Evolutionary conservation across 2,113 vertebrate genomes (phyloP).

Genomic region (Marmota flaviventris): DNA sequence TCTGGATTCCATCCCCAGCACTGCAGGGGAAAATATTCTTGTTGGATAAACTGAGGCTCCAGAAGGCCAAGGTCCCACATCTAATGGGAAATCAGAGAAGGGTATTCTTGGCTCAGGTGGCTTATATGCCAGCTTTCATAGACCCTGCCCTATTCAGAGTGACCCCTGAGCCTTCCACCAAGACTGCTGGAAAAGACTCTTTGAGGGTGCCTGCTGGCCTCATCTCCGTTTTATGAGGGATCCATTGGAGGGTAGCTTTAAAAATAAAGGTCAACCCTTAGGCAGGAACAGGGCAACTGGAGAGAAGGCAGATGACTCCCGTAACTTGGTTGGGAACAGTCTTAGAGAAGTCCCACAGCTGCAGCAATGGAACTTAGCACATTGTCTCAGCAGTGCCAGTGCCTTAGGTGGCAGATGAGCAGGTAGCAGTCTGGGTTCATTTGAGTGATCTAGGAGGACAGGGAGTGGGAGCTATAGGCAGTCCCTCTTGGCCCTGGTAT

Average conservation of each 20-base stretch:
- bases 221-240: not conserved
- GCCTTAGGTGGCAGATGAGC: not conserved
- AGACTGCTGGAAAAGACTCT: not conserved
- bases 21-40: not conserved
- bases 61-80: not conserved
- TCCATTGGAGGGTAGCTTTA: not conserved
- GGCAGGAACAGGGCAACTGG: not conserved
- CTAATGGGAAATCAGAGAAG: not conserved
- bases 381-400: fast-evolving
- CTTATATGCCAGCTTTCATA: not conserved
- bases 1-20: not conserved
- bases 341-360: not conserved
- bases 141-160: not conserved
- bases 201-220: not conserved
- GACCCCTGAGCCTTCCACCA: not conserved
- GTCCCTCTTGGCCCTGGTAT: not conserved
- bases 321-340: not conserved
- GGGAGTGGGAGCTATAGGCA: not conserved
- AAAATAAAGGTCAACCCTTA: not conserved
- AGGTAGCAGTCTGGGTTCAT: not conserved
- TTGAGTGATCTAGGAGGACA: not conserved
- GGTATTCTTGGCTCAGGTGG: not conserved
- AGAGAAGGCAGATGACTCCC: not conserved
- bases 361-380: not conserved
- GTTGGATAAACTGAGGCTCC: not conserved